Base-by-base conservation (phyloP, 2,797 vertebrate species). In the Schizothorax lantsangensis region DNA sequence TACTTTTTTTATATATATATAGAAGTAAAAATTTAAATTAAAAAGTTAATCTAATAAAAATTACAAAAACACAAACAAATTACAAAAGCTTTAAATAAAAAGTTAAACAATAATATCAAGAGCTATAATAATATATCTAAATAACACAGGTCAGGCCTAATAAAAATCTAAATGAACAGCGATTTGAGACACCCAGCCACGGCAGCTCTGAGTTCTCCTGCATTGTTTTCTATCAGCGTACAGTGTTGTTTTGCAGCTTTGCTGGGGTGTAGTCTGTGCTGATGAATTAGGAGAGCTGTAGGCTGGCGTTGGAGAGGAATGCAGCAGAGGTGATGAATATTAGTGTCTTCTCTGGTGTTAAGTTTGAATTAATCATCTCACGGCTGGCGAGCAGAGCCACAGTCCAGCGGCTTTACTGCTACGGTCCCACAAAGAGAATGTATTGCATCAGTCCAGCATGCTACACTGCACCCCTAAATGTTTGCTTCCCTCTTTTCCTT, bases 301-400 rank as follows among this genome's bases (percentile, higher is more conserved):
- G 86, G 87, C 80, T 47, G 87, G 81, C 69, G 81, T 89, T 81
- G 45, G 36, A 36, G 84, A 85, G 81, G 80, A 68, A 84, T 81
- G 74, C 85, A 81, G 88, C 84, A 68, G 85, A 86, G 81, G 90
- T 91, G 91, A 91, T 91, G 89, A 89, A 91, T 91, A 90, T 88
- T 90, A 87, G 86, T 89, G 89, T 89, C 90, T 89, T 66, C 86
- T 88, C 84, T 72, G 62, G 80, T 86, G 84, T 88, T 90, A 90
- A 88, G 92, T 94, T 95, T 94, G 91, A 95, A 95, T 96, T 95
- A 95, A 96, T 97, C 95, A 96, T 89, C 79, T 79, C 66, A 88
- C 59, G 84, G 87, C 88, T 84, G 88, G 79, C 15, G 68, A 82
- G 85, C 75, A 57, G 64, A 52, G 84, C 89, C 84, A 88, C 78